Base-by-base conservation (phyloP, 2,888 invertebrate genomes). In the Mycalesis mineus region DNA sequence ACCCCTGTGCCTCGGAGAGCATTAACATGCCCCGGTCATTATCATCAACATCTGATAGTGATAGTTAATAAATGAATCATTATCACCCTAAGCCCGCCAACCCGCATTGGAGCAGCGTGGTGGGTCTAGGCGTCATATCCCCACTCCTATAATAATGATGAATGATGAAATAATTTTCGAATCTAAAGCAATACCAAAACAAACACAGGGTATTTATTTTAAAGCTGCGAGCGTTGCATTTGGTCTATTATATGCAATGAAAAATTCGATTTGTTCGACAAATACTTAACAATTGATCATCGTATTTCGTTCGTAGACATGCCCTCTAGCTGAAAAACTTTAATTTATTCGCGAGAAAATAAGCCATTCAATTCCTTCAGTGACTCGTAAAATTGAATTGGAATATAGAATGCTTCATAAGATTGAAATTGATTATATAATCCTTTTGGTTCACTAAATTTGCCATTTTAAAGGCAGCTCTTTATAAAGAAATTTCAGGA, bases 351-450 rank as follows among this genome's bases (percentile, higher is more conserved):
- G n/a, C 47, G 15, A 47, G 47, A 33, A 47, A 33, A 33, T 47
- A 47, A 47, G 47, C 47, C 11, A 47, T 47, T 47, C 47, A 31
- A 47, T 33, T 45, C 31, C 33, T 5, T 47, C 33, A 15, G 47
- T 47, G 33, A 47, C 47, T 47, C 33, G 33, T 47, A 47, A 15
- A 47, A 47, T 47, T 47, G 47, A 47, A 47, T 47, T 15, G 33
- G 33, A 47, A 47, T 47, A 47, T 47, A 47, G 47, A 47, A 47
- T 33, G 47, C 13, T 47, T 47, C 15, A 47, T 47, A 47, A 49
- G 49, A 49, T 39, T 49, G 49, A 49, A 39, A 49, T 39, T 49
- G 49, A 49, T 49, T 39, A 39, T 28, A 49, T 49, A 28, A 49
- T 39, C 37, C 37, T 37, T 28, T 36, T 49, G 49, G 39, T 49